Evolutionary conservation across 2,113 vertebrate genomes (phyloP).

Genomic region (Chlamydotis undulata): DNA sequence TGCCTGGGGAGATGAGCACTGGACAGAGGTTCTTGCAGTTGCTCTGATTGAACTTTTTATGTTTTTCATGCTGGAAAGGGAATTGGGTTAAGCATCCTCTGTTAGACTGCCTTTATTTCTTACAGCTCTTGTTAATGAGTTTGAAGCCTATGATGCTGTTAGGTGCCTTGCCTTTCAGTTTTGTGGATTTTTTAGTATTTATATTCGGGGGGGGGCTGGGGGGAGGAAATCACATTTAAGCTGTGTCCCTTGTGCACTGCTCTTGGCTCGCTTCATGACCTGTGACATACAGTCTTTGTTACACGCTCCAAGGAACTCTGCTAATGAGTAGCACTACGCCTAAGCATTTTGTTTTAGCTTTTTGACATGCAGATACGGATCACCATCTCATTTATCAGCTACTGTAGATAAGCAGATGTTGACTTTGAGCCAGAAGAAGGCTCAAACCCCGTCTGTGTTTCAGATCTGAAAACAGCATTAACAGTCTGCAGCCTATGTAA

Average conservation of each 20-base stretch:
- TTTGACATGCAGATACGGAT: neutral
- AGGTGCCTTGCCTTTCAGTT: neutral
- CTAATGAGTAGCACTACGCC: neutral
- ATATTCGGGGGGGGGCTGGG: no score
- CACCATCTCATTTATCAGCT: neutral
- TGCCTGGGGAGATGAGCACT: neutral
- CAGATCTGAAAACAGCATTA: neutral
- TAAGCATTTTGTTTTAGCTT: neutral
- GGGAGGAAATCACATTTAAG: neutral
- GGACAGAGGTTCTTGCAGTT: neutral
- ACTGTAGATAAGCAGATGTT: neutral
- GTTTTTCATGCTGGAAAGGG: neutral
- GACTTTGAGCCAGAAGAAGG: neutral
- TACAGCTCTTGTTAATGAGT: neutral
- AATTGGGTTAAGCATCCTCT: neutral
- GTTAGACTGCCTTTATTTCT: neutral
- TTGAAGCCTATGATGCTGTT: neutral
- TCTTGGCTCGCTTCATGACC: neutral
- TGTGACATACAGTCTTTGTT: neutral
- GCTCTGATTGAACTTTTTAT: neutral
- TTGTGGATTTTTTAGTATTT: neutral
- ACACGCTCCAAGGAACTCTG: neutral
- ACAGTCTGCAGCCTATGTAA: neutral
- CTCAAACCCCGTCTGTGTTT: neutral
- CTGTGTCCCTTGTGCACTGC: rapidly evolving